Evolutionary conservation across 1,140 invertebrate genomes (phyloP).

Genomic region (Aphidius ervi): DNA sequence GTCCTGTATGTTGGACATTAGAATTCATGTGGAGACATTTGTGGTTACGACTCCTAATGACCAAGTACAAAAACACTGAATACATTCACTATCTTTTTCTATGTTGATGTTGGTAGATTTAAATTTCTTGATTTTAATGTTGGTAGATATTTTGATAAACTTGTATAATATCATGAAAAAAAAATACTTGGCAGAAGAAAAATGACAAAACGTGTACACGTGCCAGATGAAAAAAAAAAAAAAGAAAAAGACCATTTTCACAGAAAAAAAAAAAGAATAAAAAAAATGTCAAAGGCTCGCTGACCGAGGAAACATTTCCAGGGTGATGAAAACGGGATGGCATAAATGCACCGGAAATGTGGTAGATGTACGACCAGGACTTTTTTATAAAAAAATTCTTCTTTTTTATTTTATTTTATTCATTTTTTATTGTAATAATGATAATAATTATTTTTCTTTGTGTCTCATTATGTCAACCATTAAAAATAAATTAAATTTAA

Average conservation of each 20-base stretch:
- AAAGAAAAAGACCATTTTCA: conserved; percentile 25
- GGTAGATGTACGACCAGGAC: conserved; percentile 10
- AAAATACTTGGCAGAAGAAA: not conserved
- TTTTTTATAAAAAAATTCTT: not conserved
- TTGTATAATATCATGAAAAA: no score
- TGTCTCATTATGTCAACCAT: no score
- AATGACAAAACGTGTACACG: not conserved
- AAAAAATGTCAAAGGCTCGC: conserved; percentile 7
- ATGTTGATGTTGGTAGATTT: no score
- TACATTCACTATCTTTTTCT: no score
- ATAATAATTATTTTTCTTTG: not conserved
- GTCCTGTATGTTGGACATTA: conserved; percentile 36
- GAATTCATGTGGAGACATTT: conserved; percentile 54
- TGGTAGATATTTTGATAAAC: no score
- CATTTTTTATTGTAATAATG: not conserved
- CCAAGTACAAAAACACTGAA: conserved; percentile 41
- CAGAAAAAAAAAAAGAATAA: conserved; percentile 22
- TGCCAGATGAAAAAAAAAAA: conserved; percentile 26
- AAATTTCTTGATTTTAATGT: no score
- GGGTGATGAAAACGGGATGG: conserved; percentile 12
- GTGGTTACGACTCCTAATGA: conserved; percentile 50
- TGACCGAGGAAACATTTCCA: conserved; percentile 19
- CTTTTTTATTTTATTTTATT: not conserved
- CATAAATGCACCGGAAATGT: conserved; percentile 17
- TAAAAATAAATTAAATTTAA: no score